Evolutionary conservation across 2,888 invertebrate species (phyloP).

Genomic region (Myopa tessellatipennis): DNA sequence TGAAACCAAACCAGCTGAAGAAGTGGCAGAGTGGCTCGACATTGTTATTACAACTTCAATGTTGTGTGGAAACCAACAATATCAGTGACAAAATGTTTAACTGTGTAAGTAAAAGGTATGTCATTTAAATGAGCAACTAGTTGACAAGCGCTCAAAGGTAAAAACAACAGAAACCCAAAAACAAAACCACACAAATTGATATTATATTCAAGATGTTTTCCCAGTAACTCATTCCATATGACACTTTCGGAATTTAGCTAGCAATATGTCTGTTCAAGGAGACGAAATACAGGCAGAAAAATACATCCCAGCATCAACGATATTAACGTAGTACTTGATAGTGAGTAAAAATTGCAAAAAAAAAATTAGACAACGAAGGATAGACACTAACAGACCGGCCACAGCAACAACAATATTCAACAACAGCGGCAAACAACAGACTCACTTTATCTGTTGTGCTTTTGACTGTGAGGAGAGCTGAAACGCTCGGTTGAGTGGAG

Average conservation of each 20-base stretch:
- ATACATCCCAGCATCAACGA: no score
- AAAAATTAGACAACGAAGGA: no score
- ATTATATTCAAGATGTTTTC: neutral
- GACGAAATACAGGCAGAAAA: no score
- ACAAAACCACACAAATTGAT: neutral
- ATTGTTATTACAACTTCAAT: conserved; percentile 11
- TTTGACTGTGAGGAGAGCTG: no score
- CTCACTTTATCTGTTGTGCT: no score
- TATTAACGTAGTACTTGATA: no score
- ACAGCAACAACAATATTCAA: no score
- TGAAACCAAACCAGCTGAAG: conserved; percentile 20
- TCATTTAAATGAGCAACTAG: neutral
- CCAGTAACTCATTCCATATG: neutral
- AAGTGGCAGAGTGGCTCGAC: conserved; percentile 22
- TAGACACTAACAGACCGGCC: no score
- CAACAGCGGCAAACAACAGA: no score
- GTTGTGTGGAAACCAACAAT: neutral
- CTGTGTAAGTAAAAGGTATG: neutral
- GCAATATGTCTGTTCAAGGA: neutral
- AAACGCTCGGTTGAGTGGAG: no score
- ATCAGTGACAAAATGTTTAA: neutral
- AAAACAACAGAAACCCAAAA: neutral
- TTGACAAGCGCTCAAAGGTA: neutral
- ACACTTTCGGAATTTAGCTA: neutral
- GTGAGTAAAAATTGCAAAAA: no score